Evolutionary conservation across 2,113 vertebrate species (phyloP), one percentile per base, ranked within the genome.

Genomic region (Corvus hawaiiensis): DNA sequence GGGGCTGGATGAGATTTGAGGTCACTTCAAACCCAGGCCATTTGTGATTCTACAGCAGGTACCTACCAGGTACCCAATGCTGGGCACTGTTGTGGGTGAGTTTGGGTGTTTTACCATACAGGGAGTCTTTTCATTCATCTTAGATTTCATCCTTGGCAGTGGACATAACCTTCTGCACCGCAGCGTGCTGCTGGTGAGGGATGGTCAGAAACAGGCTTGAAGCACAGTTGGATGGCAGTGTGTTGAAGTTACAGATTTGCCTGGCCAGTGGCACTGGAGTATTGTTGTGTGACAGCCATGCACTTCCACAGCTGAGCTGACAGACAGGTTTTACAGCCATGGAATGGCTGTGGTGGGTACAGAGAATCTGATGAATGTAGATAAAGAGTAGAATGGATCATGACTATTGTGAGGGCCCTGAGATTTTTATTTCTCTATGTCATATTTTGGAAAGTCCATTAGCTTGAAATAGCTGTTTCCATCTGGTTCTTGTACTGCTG

Each of bases 371-470:
- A 46, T 55, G 37, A 39, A 35, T 84, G 77, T 26, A 51, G 55
- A 43, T 75, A n/a, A 69, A 83, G 35, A 84, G 30, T 55, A 64
- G 10, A 84, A 72, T 24, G 58, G 48, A 64, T 87, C 48, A 3
- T 33, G 69, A 33, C 52, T 41, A 7, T 35, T 66, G 51, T 16
- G 46, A 77, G 37, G 3, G 15, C 55, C 41, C 37, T 1, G 30
- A 80, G 84, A 83, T 85, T 76, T 69, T 94, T 83, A 0, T 39
- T 90, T 49, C 69, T 81, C 32, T 52, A 0, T 11, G 44, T 89
- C 91, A 67, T 56, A 6, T 51, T 89, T 86, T 95, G 93, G 95
- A 95, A 95, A 83, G 93, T 81, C 92, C 86, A 87, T 44, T 37
- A 30, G 73, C 76, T 39, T n/a, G 69, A 82, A 92, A 49, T 88